phyloP scores from a whole-genome alignment of 2,888 invertebrate species.

The Mongoloraphidia duomilia region DNA sequence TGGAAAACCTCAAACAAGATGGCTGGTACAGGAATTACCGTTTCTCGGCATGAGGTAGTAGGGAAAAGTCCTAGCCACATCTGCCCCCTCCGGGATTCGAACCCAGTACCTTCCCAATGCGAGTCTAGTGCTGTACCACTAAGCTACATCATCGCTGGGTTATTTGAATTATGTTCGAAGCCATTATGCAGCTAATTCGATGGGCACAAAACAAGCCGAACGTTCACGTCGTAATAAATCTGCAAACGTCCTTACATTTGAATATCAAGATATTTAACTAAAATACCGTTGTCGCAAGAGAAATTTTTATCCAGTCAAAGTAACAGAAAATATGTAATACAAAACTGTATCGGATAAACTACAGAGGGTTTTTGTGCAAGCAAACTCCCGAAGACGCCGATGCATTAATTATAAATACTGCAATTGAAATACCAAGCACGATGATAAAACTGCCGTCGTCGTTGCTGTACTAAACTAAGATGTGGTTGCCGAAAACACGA shows the following conservation, averaged over 20 bases:
- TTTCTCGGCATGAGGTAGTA: too few relatives aligned
- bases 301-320: neutral
- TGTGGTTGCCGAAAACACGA: constrained; percentile 12
- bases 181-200: neutral
- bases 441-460: neutral
- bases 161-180: neutral
- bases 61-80: too few relatives aligned
- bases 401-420: neutral
- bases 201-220: neutral
- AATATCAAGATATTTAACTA: neutral
- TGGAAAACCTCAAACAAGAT: too few relatives aligned
- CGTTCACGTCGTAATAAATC: constrained; percentile 4
- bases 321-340: too few relatives aligned
- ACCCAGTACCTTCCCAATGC: too few relatives aligned
- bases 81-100: too few relatives aligned
- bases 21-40: too few relatives aligned
- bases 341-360: neutral
- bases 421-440: neutral
- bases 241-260: constrained; percentile 2
- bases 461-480: constrained; percentile 8
- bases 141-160: too few relatives aligned
- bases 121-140: too few relatives aligned
- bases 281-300: neutral
- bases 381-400: neutral
- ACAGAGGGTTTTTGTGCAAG: neutral